Conservation (phyloP, 1,140 invertebrate genomes). For the Brachionus rotundiformis region DNA sequence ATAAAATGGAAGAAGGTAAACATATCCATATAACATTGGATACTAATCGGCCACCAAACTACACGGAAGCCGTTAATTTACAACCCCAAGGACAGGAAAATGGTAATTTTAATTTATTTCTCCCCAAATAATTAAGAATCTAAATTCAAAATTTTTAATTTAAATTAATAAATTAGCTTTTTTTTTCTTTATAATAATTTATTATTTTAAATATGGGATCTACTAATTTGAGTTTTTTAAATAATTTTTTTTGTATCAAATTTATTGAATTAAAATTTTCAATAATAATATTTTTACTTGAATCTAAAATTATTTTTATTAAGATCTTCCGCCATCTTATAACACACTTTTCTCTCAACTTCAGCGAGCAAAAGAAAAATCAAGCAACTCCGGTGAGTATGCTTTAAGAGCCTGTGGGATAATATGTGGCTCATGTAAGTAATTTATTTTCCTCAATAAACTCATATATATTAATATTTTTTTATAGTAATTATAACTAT, state of each 20-base stretch:
- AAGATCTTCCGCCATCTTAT: conserved; percentile 24
- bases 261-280: no score
- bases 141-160: no score
- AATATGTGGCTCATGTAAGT: conserved; percentile 43
- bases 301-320: neutral
- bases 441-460: no score
- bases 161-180: no score
- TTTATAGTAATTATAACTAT: conserved; percentile 40
- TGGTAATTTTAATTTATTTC: neutral
- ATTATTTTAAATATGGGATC: no score
- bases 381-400: conserved; percentile 35
- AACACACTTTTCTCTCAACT: neutral
- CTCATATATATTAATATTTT: neutral
- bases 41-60: neutral
- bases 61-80: neutral
- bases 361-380: conserved; percentile 34
- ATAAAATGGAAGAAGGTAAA: neutral
- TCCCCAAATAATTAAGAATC: no score
- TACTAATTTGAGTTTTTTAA: no score
- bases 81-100: neutral
- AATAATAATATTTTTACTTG: no score
- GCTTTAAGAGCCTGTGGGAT: conserved; percentile 21
- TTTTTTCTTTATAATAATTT: no score
- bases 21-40: neutral
- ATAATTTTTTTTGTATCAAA: no score